A percentile compares a stretch with the other conserved stretches of the same genome.
These are phyloP conservation scores for Oscheius sp. DNA, from an alignment of 2,888 invertebrate genomes.

Conservation along the genomic window DNA sequence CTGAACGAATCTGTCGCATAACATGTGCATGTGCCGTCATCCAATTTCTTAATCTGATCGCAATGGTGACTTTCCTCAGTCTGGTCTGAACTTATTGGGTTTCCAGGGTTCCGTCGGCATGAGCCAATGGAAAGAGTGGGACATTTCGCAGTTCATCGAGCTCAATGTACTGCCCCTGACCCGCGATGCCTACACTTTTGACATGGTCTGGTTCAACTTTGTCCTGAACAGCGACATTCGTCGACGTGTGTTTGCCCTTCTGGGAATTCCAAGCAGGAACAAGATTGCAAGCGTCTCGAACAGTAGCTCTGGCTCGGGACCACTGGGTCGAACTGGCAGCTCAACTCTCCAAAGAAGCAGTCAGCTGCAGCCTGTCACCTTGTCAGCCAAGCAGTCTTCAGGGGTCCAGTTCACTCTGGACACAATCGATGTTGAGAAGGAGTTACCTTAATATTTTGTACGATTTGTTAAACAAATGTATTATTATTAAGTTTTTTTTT, in stretches of 20 bases:
- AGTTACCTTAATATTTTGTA: not conserved
- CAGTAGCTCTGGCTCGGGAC: not conserved
- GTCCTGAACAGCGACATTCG: constrained; percentile 13
- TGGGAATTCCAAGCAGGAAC: not conserved
- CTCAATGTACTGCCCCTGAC: constrained; percentile 13
- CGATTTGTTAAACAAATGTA: not conserved
- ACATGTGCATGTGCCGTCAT: not conserved
- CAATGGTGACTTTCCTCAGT: constrained; percentile 7
- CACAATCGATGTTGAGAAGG: too few species aligned
- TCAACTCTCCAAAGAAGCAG: too few species aligned
- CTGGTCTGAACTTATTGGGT: not conserved
- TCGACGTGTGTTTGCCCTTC: not conserved
- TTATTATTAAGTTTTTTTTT: not conserved
- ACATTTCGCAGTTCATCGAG: constrained; percentile 23
- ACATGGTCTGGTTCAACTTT: constrained; percentile 23
- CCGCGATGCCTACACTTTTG: constrained; percentile 22
- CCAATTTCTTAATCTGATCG: constrained; percentile 17
- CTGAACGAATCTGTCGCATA: constrained; percentile 16
- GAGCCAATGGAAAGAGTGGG: constrained; percentile 4
- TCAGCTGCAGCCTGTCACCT: not conserved
- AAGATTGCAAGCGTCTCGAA: not conserved
- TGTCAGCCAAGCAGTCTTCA: not conserved
- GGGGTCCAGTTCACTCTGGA: too few species aligned
- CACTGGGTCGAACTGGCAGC: not conserved
- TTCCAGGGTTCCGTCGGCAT: constrained; percentile 14